phyloP scores from a whole-genome alignment of 2,888 invertebrate species.

The Synergus gifuensis region DNA sequence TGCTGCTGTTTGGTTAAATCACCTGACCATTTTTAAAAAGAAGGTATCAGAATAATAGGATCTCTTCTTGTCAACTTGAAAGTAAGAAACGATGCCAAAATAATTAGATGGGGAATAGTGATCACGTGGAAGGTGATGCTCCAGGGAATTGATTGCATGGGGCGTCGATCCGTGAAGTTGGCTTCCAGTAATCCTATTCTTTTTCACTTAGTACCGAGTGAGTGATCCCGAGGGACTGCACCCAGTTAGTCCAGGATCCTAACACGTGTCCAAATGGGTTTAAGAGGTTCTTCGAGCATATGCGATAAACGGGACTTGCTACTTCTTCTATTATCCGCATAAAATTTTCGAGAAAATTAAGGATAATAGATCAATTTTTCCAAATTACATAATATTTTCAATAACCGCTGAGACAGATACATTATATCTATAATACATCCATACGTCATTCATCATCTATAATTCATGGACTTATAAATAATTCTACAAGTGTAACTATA shows the following conservation, averaged over 20 bases:
- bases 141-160: constrained; percentile 53
- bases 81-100: constrained; percentile 15
- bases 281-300: constrained; percentile 64
- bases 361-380: not conserved
- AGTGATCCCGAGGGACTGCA: constrained; percentile 65
- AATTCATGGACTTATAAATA: not conserved
- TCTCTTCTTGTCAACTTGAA: not conserved
- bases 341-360: not conserved
- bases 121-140: constrained; percentile 51
- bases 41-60: not conserved
- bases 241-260: constrained; percentile 53
- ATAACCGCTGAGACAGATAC: not conserved
- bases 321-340: not conserved
- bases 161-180: constrained; percentile 76
- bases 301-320: constrained; percentile 60
- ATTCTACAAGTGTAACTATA: not conserved
- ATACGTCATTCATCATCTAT: not conserved
- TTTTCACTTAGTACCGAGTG: constrained; percentile 73
- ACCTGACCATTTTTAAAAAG: not conserved
- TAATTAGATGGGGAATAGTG: constrained; percentile 51
- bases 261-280: constrained; percentile 68
- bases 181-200: constrained; percentile 73
- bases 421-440: not conserved
- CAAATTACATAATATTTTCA: not conserved
- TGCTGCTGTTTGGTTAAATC: too few relatives aligned